Conservation (phyloP, 2,113 vertebrate genomes). For the Pycnonotus jocosus region DNA sequence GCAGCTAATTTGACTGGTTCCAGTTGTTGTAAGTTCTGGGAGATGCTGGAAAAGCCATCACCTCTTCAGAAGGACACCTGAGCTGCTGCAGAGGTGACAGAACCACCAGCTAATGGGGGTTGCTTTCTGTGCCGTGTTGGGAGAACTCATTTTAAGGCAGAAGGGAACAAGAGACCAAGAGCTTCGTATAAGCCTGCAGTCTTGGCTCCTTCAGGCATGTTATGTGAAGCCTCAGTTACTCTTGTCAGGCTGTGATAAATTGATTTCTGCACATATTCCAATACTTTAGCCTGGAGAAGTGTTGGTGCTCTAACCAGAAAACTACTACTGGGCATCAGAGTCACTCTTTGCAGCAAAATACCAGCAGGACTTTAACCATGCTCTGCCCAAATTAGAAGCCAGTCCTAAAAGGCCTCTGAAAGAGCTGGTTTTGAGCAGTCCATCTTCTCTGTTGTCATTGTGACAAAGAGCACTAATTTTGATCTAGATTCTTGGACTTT, state of each 20-base stretch:
- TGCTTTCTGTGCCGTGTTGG: not conserved
- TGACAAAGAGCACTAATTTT: not conserved
- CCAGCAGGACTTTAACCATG: not conserved
- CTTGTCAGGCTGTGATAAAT: not conserved
- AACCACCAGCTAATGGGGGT: not conserved
- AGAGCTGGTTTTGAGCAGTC: not conserved
- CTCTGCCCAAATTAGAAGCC: not conserved
- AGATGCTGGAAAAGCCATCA: not conserved
- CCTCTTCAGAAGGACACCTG: not conserved
- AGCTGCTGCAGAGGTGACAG: not conserved
- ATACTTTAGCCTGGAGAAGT: not conserved
- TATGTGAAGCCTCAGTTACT: not conserved
- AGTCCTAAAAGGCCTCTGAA: not conserved
- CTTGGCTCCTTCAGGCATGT: not conserved
- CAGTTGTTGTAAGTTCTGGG: not conserved
- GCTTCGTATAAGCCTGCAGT: not conserved
- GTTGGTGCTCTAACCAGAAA: not conserved
- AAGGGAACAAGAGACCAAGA: not conserved
- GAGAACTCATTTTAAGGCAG: not conserved
- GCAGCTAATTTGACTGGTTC: not conserved
- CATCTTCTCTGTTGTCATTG: not conserved
- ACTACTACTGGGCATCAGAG: not conserved
- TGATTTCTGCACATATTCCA: not conserved
- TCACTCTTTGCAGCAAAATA: not conserved
- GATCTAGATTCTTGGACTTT: not conserved